Base-by-base conservation (phyloP, 1,140 invertebrate species). In the Saccostrea cuccullata region DNA sequence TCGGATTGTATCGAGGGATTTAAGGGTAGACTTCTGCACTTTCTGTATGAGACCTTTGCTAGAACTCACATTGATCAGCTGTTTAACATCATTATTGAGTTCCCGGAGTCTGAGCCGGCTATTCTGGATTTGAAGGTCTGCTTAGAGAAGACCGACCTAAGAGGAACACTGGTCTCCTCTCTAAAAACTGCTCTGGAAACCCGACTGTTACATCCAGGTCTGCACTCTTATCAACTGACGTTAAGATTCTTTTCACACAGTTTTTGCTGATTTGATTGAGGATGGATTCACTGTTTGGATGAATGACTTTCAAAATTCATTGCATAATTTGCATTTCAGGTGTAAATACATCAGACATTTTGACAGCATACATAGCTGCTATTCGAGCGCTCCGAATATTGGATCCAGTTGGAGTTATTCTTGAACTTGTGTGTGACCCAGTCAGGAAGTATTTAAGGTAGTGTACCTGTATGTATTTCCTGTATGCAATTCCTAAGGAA, bases 11-110 rank as follows among this genome's bases (percentile, higher is more conserved):
- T 94, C 20, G 86, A 87, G 20, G 91, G 92, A 83, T 94, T 94
- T 86, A 92, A 93, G 84, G 94, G 93, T 84, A 93, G 94, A 84
- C 89, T 99, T n/a, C 96, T 96, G 26, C 97, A 98, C 94, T 97
- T 97, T 93, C 95, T 99, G 82, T 98, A 97, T 93, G 97, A 98
- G 94, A 97, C 97, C 12, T 99, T 98, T 93, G 98, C 97, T 20
- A 97, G 96, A 93, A 96, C 97, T 82, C 96, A 98, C 91, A 98
- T 99, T 87, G 97, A 98, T 92, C 98, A 99, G 93, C 96, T 99
- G 73, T 99, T 99, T 94, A 98, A 98, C 92, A 99, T 99, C 84
- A 98, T 99, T 87, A 98, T 99, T 89, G 98, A 99, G 94, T 99
- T 97, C 96, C 98, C 98, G 4, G 98, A 99, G 92, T 99, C 98